Conservation (phyloP, 2,888 invertebrate species). For the Lepidonotus clava region DNA sequence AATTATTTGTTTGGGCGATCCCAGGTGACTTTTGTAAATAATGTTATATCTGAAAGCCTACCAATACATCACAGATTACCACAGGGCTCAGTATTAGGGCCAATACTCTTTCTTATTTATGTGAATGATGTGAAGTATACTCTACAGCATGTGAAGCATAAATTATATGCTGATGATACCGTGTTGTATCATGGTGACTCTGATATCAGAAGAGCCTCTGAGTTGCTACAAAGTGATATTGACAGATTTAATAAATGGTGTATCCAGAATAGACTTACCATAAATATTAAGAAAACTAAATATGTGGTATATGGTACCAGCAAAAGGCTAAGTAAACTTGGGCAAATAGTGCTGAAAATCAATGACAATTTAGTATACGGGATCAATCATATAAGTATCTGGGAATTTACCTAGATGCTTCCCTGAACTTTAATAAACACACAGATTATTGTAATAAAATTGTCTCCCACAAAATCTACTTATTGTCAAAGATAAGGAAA, state of each 20-base stretch:
- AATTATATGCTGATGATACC: not conserved
- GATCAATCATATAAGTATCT: not conserved
- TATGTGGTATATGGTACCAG: not conserved
- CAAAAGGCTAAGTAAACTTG: not conserved
- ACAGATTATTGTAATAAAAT: not conserved
- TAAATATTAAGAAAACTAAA: not conserved
- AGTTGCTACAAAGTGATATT: not conserved
- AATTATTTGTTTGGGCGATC: not conserved
- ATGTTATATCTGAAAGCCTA: not conserved
- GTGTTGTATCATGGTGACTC: not conserved
- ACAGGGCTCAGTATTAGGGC: not conserved
- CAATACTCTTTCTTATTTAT: not conserved
- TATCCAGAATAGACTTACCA: not conserved
- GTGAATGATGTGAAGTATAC: not conserved
- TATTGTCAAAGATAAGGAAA: not conserved
- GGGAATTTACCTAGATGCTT: not conserved
- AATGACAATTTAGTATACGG: not conserved
- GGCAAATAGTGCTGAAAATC: not conserved
- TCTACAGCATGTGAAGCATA: not conserved
- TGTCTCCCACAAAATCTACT: not conserved
- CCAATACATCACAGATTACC: not conserved
- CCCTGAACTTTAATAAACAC: not conserved
- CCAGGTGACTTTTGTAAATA: not conserved
- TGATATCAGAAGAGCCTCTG: not conserved
- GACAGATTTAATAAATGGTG: not conserved